These are phyloP conservation scores for Neotoma lepida DNA, from an alignment of 2,113 vertebrate genomes.

Conservation along the genomic window DNA sequence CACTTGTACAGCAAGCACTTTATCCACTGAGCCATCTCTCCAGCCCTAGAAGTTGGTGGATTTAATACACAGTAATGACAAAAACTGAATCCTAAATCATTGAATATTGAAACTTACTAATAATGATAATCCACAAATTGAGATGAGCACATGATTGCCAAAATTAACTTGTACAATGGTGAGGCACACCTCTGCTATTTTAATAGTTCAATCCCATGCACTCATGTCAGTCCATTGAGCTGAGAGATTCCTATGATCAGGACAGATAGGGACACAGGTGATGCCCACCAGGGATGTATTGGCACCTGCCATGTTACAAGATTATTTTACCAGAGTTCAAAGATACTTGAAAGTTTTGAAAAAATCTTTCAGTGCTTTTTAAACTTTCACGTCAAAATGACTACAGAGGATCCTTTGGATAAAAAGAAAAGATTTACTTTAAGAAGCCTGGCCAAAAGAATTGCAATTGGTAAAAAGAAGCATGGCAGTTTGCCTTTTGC, in stretches of 20 bases:
- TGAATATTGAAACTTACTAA: neutral
- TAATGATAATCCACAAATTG: neutral
- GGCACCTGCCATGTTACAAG: neutral
- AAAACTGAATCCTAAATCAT: neutral
- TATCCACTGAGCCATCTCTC: neutral
- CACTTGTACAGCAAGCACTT: neutral
- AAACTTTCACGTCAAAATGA: conserved; percentile 44
- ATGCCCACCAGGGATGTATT: neutral
- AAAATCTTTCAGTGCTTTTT: conserved; percentile 22
- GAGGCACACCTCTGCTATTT: neutral
- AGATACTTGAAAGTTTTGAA: conserved; percentile 7
- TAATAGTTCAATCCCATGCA: neutral
- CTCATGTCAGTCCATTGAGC: neutral
- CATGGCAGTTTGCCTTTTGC: neutral
- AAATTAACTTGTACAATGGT: neutral
- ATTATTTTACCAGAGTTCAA: neutral
- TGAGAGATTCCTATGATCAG: neutral
- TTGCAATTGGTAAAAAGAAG: conserved; percentile 9
- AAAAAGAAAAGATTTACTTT: neutral
- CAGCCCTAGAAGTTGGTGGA: neutral
- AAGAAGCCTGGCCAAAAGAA: conserved; percentile 26
- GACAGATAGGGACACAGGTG: neutral
- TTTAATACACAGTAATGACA: neutral
- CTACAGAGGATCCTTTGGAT: neutral
- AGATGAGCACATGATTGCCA: neutral